Base-by-base conservation (phyloP, 1,140 invertebrate species). In the Macrotrachela quadricornifera region DNA sequence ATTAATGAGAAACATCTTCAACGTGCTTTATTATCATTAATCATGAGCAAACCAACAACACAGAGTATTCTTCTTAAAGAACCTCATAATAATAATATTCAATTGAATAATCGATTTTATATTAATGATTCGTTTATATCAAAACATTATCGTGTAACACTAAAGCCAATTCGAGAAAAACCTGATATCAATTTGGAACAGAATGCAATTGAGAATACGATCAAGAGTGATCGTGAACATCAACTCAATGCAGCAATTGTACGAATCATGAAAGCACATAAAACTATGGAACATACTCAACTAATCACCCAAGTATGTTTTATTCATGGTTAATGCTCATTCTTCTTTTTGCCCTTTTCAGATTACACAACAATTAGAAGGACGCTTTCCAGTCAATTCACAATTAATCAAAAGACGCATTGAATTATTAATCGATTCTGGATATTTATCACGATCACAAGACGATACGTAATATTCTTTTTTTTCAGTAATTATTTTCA, bases 231-330 rank as follows among this genome's bases (percentile, higher is more conserved):
- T 71, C 77, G 92, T 56, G 96, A 97, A 71, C 90, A 97, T 69
- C 92, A 97, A 69, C 97, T 99, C 57, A 92, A 99, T 75, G 94
- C 94, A 42, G 91, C 92, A 42, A 94, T 99, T 64, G 94, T 99
- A 46, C 78, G 94, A 62, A 95, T 99, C 62, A 99, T 99, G 94
- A 99, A 99, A 73, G 85, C 86, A 21, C 77, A 91, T 51, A 94
- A 95, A 75, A 80, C 80, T 62, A 81, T 97, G 77, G 59, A 68
- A 51, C 72, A 74, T 60, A 92, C 90, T 68, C 77, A 88, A 62
- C 75, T 99, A 49, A 85, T 99, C 46, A 80, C 88, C 30, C 92
- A 99, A 77, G 76, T 76, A 30, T 30, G 21, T 30, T 30, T n/a
- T n/a, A n/a, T n/a, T n/a, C n/a, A n/a, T 30, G 21, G 21, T 30